Conservation (phyloP, 1,140 invertebrate species). For the Drosophila prosaltans region DNA sequence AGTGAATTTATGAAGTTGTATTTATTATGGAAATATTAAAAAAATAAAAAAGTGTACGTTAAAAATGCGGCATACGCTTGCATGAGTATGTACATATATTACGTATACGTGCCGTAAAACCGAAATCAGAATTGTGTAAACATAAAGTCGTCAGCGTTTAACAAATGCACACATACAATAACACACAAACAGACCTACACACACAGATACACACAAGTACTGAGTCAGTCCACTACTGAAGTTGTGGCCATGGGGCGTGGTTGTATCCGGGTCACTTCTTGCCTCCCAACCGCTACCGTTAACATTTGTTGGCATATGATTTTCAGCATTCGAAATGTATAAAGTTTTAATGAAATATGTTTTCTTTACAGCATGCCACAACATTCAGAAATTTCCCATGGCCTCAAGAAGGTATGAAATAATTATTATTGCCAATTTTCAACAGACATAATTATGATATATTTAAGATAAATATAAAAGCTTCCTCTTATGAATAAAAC, state of each 20-base stretch:
- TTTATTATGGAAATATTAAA: conserved; percentile 66
- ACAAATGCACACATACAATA: conserved; percentile 4
- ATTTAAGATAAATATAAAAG: not conserved
- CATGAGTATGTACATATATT: conserved; percentile 31
- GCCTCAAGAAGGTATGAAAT: conserved; percentile 36
- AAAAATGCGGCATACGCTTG: conserved; percentile 35
- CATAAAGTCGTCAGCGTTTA: conserved; percentile 35
- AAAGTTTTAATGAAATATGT: conserved; percentile 69
- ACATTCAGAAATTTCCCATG: not conserved
- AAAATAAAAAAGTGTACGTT: conserved; percentile 43
- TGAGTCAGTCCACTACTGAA: not conserved
- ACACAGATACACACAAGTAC: too few relatives aligned
- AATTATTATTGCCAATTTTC: conserved; percentile 58
- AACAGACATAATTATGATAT: not conserved
- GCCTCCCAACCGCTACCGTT: not conserved
- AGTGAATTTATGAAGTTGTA: conserved; percentile 59
- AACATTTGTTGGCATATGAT: conserved; percentile 50
- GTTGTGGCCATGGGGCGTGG: not conserved
- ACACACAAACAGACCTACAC: not conserved
- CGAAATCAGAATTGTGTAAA: conserved; percentile 59
- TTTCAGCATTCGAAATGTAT: conserved; percentile 57
- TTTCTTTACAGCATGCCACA: conserved; percentile 29
- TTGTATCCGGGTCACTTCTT: conserved; percentile 23
- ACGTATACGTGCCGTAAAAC: conserved; percentile 60
- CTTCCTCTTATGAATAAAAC: conserved; percentile 29